A percentile compares a stretch with the other conserved stretches of the same genome.
Evolutionary conservation across 2,888 invertebrate species (phyloP).

Genomic region (Hypsopygia costalis): DNA sequence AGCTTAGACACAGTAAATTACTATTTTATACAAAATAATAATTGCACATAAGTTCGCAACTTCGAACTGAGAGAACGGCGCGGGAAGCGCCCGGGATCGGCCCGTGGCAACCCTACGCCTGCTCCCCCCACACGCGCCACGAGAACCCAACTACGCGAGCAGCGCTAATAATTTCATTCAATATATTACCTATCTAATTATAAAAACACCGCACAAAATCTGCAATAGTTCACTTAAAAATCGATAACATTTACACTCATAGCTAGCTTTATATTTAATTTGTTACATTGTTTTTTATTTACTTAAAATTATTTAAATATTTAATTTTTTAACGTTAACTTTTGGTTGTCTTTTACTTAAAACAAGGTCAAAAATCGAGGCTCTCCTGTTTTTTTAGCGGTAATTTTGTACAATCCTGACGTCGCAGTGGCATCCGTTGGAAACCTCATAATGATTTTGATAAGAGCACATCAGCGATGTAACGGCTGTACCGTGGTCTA

Average conservation of each 20-base stretch:
- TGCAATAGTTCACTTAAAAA: constrained; percentile 78
- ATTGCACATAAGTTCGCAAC: constrained; percentile 79
- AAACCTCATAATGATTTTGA: too few species aligned
- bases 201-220: constrained; percentile 80
- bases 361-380: constrained; percentile 68
- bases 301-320: constrained; percentile 77
- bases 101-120: not conserved
- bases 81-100: not conserved
- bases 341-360: constrained; percentile 79
- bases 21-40: constrained; percentile 80
- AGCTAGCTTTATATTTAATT: constrained; percentile 80
- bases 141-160: constrained; percentile 58
- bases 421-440: constrained; percentile 34
- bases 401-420: constrained; percentile 65
- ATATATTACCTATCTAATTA: constrained; percentile 82
- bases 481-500: too few species aligned
- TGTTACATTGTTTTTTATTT: constrained; percentile 75
- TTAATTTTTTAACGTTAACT: constrained; percentile 77
- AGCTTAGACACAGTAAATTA: constrained; percentile 77
- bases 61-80: constrained; percentile 9
- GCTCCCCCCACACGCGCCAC: constrained; percentile 30
- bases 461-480: too few species aligned
- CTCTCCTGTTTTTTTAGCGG: constrained; percentile 51
- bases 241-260: constrained; percentile 79
- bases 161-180: constrained; percentile 78